phyloP scores from a whole-genome alignment of 1,140 invertebrate species.

The Uloborus diversus region DNA sequence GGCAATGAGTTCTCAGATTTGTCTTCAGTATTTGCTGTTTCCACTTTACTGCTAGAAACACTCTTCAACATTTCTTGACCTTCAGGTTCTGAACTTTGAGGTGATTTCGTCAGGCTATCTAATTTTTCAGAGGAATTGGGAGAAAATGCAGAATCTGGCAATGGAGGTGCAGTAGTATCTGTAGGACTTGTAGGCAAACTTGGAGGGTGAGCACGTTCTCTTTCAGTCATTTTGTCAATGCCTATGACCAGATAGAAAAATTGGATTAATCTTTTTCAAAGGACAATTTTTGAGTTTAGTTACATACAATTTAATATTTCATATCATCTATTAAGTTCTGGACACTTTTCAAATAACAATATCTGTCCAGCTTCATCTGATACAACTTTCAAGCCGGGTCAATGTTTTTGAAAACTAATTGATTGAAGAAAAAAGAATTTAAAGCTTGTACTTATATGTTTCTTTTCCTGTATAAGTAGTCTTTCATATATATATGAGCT shows the following conservation, averaged over 20 bases:
- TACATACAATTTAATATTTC: too few relatives aligned
- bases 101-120: not conserved
- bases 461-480: too few relatives aligned
- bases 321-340: too few relatives aligned
- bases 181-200: conserved; percentile 45
- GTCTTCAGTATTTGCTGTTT: not conserved
- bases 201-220: conserved; percentile 80
- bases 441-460: too few relatives aligned
- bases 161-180: conserved; percentile 25
- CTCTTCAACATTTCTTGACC: conserved; percentile 40
- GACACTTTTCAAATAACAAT: too few relatives aligned
- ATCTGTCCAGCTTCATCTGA: too few relatives aligned
- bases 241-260: conserved; percentile 67
- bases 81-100: conserved; percentile 27
- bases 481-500: too few relatives aligned
- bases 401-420: too few relatives aligned
- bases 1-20: not conserved
- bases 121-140: not conserved
- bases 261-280: not conserved
- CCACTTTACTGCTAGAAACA: not conserved
- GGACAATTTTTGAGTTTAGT: too few relatives aligned
- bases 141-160: not conserved
- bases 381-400: too few relatives aligned
- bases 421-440: too few relatives aligned
- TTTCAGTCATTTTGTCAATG: conserved; percentile 94